These are phyloP conservation scores for Entelurus aequoreus DNA, from an alignment of 2,113 vertebrate genomes.

Conservation along the genomic window DNA sequence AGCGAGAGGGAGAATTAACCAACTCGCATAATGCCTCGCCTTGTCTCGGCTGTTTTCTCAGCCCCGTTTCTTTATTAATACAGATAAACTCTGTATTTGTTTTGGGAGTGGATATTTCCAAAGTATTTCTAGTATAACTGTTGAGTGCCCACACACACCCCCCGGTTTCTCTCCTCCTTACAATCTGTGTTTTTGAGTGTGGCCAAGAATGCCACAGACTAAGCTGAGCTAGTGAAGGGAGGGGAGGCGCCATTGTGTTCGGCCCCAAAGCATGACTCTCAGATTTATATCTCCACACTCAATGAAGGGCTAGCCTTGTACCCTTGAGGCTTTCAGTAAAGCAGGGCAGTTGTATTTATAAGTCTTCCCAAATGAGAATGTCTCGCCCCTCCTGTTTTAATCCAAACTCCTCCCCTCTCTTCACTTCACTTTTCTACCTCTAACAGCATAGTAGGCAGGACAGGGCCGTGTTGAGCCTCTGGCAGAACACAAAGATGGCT, in stretches of 20 bases:
- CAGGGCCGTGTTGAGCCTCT: slow-evolving; percentile 58
- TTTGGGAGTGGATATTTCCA: background rate
- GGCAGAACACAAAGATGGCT: slow-evolving; percentile 64
- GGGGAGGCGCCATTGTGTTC: slow-evolving; percentile 50
- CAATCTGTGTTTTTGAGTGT: slow-evolving; percentile 29
- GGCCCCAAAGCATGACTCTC: slow-evolving; percentile 59
- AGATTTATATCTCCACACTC: slow-evolving; percentile 64
- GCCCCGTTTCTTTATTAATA: slow-evolving; percentile 2
- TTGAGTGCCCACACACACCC: background rate
- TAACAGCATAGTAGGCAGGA: slow-evolving; percentile 46
- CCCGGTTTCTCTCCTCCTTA: background rate
- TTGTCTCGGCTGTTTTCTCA: slow-evolving; percentile 25
- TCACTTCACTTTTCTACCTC: slow-evolving; percentile 22
- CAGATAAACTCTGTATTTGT: slow-evolving; percentile 1
- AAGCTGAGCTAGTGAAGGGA: slow-evolving; percentile 39
- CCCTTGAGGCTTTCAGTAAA: slow-evolving; percentile 47
- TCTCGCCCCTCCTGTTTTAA: slow-evolving; percentile 39
- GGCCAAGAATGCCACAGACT: slow-evolving; percentile 48
- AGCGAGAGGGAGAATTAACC: slow-evolving; percentile 44
- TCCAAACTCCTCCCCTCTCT: slow-evolving; percentile 18
- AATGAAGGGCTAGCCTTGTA: slow-evolving; percentile 55
- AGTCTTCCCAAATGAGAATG: slow-evolving; percentile 53
- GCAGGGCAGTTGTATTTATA: slow-evolving; percentile 52
- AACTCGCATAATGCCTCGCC: slow-evolving; percentile 19
- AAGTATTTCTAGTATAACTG: slow-evolving; percentile 9